phyloP scores from a whole-genome alignment of 2,797 vertebrate genomes.

The Otus scops region DNA sequence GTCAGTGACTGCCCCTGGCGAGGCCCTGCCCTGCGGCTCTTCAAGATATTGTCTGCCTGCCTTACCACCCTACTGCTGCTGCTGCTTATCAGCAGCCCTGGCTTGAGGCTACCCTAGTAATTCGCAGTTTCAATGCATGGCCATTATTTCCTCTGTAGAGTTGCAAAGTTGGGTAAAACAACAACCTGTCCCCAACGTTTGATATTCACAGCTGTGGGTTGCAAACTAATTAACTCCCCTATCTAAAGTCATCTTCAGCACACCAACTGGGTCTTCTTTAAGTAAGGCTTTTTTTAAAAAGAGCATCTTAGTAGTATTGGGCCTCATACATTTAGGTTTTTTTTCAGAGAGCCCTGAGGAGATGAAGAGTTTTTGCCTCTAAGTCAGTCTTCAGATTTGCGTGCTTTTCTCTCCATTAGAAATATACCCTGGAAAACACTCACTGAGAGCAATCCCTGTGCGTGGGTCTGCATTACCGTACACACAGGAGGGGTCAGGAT shows the following conservation, averaged over 20 bases:
- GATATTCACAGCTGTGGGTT: background rate
- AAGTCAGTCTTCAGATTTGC: background rate
- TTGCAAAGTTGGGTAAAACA: background rate
- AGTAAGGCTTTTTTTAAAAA: background rate
- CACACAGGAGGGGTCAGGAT: background rate
- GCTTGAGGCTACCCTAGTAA: constrained; percentile 7
- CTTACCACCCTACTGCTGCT: background rate
- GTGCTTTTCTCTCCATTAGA: background rate
- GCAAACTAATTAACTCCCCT: constrained; percentile 8
- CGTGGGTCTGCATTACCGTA: background rate
- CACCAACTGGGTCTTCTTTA: background rate
- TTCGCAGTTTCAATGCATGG: background rate
- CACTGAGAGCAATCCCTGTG: background rate
- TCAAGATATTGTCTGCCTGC: background rate
- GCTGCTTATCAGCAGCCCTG: constrained; percentile 41
- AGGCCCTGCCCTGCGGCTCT: background rate
- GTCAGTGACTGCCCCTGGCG: fast-evolving
- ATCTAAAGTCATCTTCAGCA: constrained; percentile 18
- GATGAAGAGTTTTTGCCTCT: background rate
- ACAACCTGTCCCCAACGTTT: background rate
- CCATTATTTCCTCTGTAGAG: constrained; percentile 18
- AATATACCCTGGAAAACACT: background rate
- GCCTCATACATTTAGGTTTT: background rate
- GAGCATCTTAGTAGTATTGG: background rate
- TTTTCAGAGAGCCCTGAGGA: background rate